phyloP scores from a whole-genome alignment of 1,140 invertebrate species.

The Drosophila aff. region DNA sequence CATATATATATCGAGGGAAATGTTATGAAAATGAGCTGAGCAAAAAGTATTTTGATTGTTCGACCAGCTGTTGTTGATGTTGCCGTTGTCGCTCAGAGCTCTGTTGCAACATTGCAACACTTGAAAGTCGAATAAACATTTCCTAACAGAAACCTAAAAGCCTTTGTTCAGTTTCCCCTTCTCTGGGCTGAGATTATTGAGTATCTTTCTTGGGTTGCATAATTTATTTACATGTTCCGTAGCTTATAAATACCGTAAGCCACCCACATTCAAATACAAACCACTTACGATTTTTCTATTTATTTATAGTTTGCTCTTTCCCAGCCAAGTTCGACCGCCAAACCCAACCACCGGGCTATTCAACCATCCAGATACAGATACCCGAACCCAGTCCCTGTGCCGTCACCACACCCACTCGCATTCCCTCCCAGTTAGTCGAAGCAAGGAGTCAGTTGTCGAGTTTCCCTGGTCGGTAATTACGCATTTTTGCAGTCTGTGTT shows the following conservation, averaged over 20 bases:
- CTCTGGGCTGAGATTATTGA: neutral
- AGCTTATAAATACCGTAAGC: conserved; percentile 40
- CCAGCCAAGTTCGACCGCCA: neutral
- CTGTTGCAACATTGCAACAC: neutral
- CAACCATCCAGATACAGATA: neutral
- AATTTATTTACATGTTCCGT: conserved; percentile 26
- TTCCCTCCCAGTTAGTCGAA: conserved; percentile 9
- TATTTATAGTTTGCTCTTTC: conserved; percentile 50
- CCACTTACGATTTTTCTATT: conserved; percentile 36
- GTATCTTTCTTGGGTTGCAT: conserved; percentile 25
- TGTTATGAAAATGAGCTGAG: conserved; percentile 25
- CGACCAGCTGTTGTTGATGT: conserved; percentile 36
- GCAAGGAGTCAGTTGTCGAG: conserved; percentile 40
- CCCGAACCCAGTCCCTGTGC: no score
- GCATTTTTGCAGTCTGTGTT: conserved; percentile 58
- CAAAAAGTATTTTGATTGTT: conserved; percentile 24
- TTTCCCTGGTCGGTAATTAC: conserved; percentile 59
- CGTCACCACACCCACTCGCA: neutral
- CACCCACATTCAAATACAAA: conserved; percentile 35
- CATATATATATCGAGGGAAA: conserved; percentile 6
- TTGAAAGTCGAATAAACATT: neutral
- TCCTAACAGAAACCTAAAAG: neutral
- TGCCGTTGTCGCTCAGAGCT: neutral
- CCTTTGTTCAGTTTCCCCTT: neutral
- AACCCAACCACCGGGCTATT: neutral